Base-by-base conservation (phyloP, 2,113 vertebrate genomes). In the Hydrolagus affinis region DNA sequence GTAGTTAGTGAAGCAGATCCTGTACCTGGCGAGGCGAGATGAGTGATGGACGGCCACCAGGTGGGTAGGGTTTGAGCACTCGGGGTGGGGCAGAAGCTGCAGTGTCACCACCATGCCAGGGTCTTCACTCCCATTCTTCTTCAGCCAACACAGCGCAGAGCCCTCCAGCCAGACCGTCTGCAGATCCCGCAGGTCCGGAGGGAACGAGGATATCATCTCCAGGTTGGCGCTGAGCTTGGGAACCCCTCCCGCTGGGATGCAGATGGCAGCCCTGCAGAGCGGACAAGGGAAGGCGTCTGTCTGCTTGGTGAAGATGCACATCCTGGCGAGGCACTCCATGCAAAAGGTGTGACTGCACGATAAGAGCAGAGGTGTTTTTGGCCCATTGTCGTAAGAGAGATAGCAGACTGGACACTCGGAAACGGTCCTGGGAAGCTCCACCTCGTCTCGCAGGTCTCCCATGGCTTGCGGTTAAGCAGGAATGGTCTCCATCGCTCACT, bases 271-370 rank as follows among this genome's bases (percentile, higher is more conserved):
- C 17, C 88, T 64, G 73, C 88, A 90, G 10, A 90, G 78, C 0
- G 88, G 88, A 69, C 88, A 87, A 2, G 74, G 85, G 64, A 88
- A 88, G 4, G n/a, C 32, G 60, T 88, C 86, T 0, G 57, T 28
- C 8, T 30, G 85, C 56, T 86, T 88, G 60, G 86, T 70, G 85
- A 87, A 89, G 78, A 87, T 62, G 28, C 87, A 88, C 11, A 89
- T 62, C 21, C 87, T 56, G 8, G 87, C 64, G 25, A 90, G 87
- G 57, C 88, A 90, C 10, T 88, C 86, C 87, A 89, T 71, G 85
- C 88, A 89, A 85, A 89, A 89, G 15, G 89, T 89, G 80, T 90
- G 89, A 0, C 71, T 7, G 0, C 89, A 89, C 0, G 78, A 70
- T 14, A 89, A 87, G 17, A 87, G 76, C 1, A 87, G 21, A 0